Conservation (phyloP, 2,797 vertebrate genomes). For the Clarias pachynema region DNA sequence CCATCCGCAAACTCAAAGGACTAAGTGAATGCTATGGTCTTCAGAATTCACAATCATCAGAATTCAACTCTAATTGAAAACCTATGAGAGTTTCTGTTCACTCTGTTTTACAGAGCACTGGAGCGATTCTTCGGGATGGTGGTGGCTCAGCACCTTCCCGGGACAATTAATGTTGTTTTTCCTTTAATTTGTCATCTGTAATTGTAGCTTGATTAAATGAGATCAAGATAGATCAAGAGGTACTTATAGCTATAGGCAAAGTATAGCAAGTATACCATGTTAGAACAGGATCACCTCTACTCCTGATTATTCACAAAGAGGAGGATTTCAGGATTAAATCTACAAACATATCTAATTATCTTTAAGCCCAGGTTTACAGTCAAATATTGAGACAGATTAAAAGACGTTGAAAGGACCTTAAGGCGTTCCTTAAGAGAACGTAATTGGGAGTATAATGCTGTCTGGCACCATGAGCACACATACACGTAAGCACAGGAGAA, state of each 20-base stretch:
- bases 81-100: background rate
- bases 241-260: background rate
- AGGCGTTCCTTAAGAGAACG: background rate
- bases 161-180: background rate
- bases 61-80: background rate
- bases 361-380: background rate
- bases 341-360: background rate
- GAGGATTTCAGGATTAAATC: background rate
- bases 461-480: background rate
- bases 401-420: background rate
- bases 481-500: background rate
- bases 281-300: background rate
- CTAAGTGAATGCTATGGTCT: background rate
- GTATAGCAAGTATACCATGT: background rate
- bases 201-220: background rate
- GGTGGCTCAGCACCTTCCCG: background rate
- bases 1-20: background rate
- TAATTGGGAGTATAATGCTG: background rate
- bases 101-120: background rate
- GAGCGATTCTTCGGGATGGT: background rate
- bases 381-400: background rate
- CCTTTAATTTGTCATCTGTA: background rate
- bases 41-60: background rate
- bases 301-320: background rate
- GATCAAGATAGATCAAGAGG: background rate